These are phyloP conservation scores for Phoronis australis DNA, from an alignment of 2,888 invertebrate genomes.

Conservation along the genomic window DNA sequence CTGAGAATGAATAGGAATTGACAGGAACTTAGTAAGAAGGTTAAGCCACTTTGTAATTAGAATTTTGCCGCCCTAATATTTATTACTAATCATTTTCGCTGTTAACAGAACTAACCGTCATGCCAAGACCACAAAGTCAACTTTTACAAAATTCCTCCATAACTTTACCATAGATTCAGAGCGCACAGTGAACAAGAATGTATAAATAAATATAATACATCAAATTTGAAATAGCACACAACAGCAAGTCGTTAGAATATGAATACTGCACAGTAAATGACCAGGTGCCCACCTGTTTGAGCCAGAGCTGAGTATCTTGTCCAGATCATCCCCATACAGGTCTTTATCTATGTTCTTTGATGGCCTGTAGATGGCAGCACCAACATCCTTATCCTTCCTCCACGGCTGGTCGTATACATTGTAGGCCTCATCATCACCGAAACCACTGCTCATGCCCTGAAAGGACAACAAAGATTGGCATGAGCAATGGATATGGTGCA, in stretches of 20 bases:
- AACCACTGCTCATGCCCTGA: constrained; percentile 80
- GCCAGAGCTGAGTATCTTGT: constrained; percentile 78
- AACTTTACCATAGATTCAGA: too few relatives aligned
- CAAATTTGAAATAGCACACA: not conserved
- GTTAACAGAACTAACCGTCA: too few relatives aligned
- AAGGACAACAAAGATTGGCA: constrained; percentile 10
- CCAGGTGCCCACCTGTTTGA: constrained; percentile 64
- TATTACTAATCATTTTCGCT: too few relatives aligned
- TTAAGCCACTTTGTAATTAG: too few relatives aligned
- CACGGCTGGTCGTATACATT: constrained; percentile 98
- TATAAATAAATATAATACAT: too few relatives aligned
- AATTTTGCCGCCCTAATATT: too few relatives aligned
- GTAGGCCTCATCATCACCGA: constrained; percentile 94
- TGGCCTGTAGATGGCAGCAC: constrained; percentile 67
- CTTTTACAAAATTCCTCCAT: too few relatives aligned
- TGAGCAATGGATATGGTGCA: too few relatives aligned
- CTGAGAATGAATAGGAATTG: too few relatives aligned
- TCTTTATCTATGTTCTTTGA: constrained; percentile 80
- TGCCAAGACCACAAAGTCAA: too few relatives aligned
- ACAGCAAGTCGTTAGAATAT: constrained; percentile 1
- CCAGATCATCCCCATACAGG: constrained; percentile 83
- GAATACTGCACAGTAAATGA: not conserved
- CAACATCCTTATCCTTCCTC: constrained; percentile 81
- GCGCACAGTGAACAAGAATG: too few relatives aligned
- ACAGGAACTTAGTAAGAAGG: too few relatives aligned